A percentile compares a stretch with the other conserved stretches of the same genome.
These are phyloP conservation scores for Yasuhikotakia modesta DNA, from an alignment of 2,797 vertebrate species.

Conservation along the genomic window DNA sequence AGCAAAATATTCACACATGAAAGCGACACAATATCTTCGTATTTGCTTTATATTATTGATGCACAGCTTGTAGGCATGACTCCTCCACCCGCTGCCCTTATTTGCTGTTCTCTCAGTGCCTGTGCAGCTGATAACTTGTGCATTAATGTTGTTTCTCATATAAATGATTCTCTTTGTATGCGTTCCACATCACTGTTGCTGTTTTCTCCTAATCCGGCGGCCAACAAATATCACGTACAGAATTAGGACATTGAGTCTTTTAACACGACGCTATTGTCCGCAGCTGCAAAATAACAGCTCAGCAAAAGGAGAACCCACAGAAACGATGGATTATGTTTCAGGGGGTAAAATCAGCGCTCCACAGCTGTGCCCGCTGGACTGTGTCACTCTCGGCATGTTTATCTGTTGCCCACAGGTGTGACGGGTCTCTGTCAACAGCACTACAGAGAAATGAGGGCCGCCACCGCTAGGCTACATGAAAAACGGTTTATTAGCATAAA, in stretches of 20 bases:
- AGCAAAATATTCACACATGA: too few species aligned
- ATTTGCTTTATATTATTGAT: not conserved
- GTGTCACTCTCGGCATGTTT: not conserved
- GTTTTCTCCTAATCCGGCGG: not conserved
- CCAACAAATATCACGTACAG: not conserved
- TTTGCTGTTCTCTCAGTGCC: constrained; percentile 25
- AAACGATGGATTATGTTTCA: constrained; percentile 15
- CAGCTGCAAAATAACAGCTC: constrained; percentile 12
- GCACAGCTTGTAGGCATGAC: not conserved
- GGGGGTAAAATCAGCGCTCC: constrained; percentile 11
- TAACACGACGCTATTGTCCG: constrained; percentile 2
- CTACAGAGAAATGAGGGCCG: constrained; percentile 1
- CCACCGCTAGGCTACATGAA: constrained; percentile 1
- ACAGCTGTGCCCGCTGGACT: constrained; percentile 18
- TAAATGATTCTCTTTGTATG: constrained; percentile 27
- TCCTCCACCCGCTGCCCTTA: constrained; percentile 2
- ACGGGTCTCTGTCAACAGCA: constrained; percentile 25
- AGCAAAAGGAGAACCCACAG: not conserved
- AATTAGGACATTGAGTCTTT: constrained; percentile 16
- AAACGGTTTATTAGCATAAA: not conserved
- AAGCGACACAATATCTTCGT: not conserved
- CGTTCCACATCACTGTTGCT: constrained; percentile 24
- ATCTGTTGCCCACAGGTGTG: constrained; percentile 31
- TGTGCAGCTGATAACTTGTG: not conserved
- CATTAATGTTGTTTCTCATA: constrained; percentile 6